phyloP scores from a whole-genome alignment of 2,113 vertebrate species.

The Struthidea cinerea region DNA sequence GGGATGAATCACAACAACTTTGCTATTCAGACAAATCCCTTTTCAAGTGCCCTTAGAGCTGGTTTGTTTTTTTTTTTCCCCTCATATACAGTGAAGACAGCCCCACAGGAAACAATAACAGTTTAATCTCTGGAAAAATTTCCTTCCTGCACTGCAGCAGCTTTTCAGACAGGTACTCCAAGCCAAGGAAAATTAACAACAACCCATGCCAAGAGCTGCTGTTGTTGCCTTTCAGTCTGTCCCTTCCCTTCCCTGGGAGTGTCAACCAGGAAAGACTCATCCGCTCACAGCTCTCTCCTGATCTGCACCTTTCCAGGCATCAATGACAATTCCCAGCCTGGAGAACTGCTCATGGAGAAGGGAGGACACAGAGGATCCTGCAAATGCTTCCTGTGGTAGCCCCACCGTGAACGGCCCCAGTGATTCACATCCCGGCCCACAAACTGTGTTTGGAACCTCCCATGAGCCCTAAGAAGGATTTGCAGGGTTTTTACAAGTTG shows the following conservation, averaged over 20 bases:
- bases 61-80: background rate
- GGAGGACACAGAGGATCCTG: background rate
- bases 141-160: constrained; percentile 77
- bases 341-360: background rate
- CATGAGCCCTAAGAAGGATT: background rate
- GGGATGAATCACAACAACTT: constrained; percentile 73
- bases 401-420: background rate
- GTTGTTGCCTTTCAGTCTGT: constrained; percentile 43
- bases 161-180: constrained; percentile 73
- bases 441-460: background rate
- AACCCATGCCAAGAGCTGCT: constrained; percentile 66
- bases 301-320: background rate
- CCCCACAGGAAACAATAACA: constrained; percentile 84
- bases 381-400: background rate
- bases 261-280: background rate
- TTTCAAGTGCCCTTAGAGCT: constrained; percentile 75
- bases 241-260: background rate
- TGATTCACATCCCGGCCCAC: background rate
- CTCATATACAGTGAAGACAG: constrained; percentile 70
- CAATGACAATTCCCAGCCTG: background rate
- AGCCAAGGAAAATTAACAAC: constrained; percentile 74
- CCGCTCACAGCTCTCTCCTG: background rate
- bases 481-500: background rate
- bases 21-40: constrained; percentile 79
- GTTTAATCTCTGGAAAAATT: constrained; percentile 84